Evolutionary conservation across 2,797 vertebrate species (phyloP).

Genomic region (Emys orbicularis): DNA sequence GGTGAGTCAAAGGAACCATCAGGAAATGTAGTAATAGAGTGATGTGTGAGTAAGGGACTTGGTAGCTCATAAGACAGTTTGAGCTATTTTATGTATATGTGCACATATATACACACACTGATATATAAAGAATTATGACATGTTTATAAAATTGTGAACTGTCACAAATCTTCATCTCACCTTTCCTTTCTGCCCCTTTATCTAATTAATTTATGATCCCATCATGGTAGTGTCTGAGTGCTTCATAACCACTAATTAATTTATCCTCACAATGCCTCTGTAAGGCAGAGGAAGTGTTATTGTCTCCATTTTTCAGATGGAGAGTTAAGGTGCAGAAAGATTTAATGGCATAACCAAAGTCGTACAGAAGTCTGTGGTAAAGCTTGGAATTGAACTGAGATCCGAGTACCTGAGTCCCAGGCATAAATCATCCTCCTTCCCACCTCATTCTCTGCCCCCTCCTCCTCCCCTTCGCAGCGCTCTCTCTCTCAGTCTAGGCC

Average conservation of each 20-base stretch:
- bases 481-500: not conserved
- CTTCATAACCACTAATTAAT: not conserved
- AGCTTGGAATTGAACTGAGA: not conserved
- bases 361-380: not conserved
- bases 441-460: not conserved
- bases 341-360: not conserved
- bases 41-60: not conserved
- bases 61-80: not conserved
- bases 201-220: not conserved
- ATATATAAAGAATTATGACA: not conserved
- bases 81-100: not conserved
- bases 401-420: not conserved
- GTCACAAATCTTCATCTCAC: not conserved
- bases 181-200: not conserved
- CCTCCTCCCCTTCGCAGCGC: not conserved
- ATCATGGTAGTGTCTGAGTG: not conserved
- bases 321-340: not conserved
- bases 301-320: not conserved
- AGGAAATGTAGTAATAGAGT: not conserved
- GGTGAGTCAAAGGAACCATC: not conserved
- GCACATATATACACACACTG: not conserved
- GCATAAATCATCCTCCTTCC: not conserved
- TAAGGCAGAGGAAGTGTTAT: not conserved
- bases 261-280: not conserved
- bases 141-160: rapidly evolving